phyloP scores from a whole-genome alignment of 2,888 invertebrate species.

The Eristalis intricaria region DNA sequence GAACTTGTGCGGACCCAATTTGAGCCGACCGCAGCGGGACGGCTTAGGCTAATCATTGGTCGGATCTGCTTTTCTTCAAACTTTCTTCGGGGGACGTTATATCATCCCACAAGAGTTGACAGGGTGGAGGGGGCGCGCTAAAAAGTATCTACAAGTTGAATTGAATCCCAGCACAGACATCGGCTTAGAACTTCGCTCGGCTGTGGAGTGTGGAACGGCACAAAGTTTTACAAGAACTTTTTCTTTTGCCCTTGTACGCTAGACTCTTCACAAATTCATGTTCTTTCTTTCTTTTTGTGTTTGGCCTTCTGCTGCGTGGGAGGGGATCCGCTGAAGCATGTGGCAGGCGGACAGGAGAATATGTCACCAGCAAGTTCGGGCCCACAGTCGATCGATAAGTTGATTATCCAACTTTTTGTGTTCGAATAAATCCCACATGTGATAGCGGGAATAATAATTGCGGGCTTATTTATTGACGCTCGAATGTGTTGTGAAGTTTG shows the following conservation, averaged over 20 bases:
- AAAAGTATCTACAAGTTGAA: conserved; percentile 14
- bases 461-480: conserved; percentile 53
- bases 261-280: no score
- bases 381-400: conserved; percentile 46
- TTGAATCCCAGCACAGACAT: conserved; percentile 11
- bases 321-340: background rate
- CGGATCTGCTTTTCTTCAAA: conserved; percentile 20
- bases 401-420: conserved; percentile 61
- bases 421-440: conserved; percentile 41
- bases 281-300: background rate
- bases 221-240: conserved; percentile 30
- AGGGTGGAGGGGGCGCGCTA: background rate
- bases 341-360: conserved; percentile 11
- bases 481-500: conserved; percentile 53
- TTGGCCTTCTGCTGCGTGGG: background rate
- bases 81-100: conserved; percentile 23
- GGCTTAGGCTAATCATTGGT: conserved; percentile 15
- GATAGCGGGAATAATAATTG: conserved; percentile 45
- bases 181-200: conserved; percentile 19
- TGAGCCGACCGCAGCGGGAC: background rate
- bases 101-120: background rate
- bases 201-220: background rate
- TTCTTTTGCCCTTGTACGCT: conserved; percentile 1
- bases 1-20: conserved; percentile 17
- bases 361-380: conserved; percentile 37